phyloP scores from a whole-genome alignment of 2,113 vertebrate species.

The Saccopteryx leptura region DNA sequence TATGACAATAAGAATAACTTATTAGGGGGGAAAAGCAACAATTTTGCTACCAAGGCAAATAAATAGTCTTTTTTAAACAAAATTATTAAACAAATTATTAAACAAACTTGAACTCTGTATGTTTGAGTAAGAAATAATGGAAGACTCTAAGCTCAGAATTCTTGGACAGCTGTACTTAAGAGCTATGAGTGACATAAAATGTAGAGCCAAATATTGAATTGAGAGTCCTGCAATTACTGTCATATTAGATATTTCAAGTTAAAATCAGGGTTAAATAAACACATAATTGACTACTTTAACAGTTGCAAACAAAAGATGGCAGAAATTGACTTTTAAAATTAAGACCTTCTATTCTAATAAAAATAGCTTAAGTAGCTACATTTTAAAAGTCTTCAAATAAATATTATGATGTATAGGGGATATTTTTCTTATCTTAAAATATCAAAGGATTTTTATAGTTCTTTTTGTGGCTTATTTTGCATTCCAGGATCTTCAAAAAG shows the following conservation, averaged over 20 bases:
- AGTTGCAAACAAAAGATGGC: slow-evolving; percentile 53
- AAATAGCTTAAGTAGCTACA: slow-evolving; percentile 46
- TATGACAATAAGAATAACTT: slow-evolving; percentile 67
- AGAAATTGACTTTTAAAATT: slow-evolving; percentile 62
- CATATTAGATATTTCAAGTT: slow-evolving; percentile 77
- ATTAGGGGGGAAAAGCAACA: slow-evolving; percentile 15
- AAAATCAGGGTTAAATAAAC: slow-evolving; percentile 73
- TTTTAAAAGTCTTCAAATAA: slow-evolving; percentile 67
- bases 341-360: slow-evolving; percentile 59
- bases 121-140: slow-evolving; percentile 68
- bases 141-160: slow-evolving; percentile 26
- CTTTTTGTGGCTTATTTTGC: slow-evolving; percentile 72
- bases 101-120: slow-evolving; percentile 61
- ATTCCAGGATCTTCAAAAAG: slow-evolving; percentile 70
- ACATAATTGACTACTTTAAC: slow-evolving; percentile 1
- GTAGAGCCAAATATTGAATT: slow-evolving; percentile 16
- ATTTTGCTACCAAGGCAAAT: slow-evolving; percentile 59
- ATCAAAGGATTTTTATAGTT: slow-evolving; percentile 74
- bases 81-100: slow-evolving; percentile 73
- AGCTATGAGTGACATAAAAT: neutral
- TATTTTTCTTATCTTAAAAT: slow-evolving; percentile 72
- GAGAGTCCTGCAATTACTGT: slow-evolving; percentile 64
- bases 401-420: slow-evolving; percentile 44
- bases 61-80: slow-evolving; percentile 69
- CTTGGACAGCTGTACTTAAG: slow-evolving; percentile 1